Conservation (phyloP, 1,140 invertebrate genomes). For the Aphelinus atriplicis region DNA sequence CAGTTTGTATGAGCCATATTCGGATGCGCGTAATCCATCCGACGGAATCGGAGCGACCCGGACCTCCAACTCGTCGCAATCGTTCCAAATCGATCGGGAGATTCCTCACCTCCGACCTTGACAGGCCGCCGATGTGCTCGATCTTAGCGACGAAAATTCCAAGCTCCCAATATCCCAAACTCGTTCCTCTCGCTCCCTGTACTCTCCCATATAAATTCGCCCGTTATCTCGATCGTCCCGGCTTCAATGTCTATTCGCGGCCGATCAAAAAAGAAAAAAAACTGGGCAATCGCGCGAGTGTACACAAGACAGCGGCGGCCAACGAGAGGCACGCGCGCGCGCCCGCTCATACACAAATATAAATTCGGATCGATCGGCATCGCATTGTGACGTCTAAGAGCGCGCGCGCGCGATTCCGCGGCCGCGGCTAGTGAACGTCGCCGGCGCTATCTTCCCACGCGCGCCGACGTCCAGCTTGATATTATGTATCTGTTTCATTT, state of each 20-base stretch:
- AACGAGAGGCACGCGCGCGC: background rate
- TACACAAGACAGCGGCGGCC: no score
- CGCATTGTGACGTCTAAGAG: background rate
- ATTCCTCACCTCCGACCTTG: no score
- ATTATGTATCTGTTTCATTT: no score
- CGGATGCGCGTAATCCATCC: no score
- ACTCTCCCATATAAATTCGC: background rate
- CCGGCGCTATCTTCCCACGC: slow-evolving; percentile 49
- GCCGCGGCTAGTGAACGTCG: slow-evolving; percentile 40
- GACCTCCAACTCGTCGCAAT: no score
- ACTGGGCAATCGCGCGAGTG: no score
- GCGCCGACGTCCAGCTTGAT: slow-evolving; percentile 14
- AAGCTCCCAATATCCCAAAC: background rate
- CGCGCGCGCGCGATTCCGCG: background rate
- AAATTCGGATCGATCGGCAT: no score
- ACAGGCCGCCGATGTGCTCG: no score
- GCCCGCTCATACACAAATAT: background rate
- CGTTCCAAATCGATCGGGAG: no score
- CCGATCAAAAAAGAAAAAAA: background rate
- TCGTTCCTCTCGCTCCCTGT: background rate
- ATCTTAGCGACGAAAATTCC: no score
- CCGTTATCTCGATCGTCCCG: background rate
- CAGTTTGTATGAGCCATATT: no score
- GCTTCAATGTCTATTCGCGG: background rate
- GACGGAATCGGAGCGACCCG: no score